phyloP scores from a whole-genome alignment of 2,113 vertebrate genomes.

The Falcunculus frontatus region DNA sequence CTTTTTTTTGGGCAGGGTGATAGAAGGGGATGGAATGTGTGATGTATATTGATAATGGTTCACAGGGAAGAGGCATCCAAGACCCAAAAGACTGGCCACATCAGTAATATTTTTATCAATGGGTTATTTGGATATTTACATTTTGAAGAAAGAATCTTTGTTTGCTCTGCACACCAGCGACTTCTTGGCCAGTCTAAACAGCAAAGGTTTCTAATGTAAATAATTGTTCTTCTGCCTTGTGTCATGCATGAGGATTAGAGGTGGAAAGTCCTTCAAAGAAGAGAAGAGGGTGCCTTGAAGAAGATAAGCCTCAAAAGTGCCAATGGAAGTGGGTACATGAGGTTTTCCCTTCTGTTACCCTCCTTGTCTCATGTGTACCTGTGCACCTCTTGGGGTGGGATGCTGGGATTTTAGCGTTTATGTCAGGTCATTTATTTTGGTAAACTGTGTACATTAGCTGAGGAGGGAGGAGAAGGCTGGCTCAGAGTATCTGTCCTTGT shows the following conservation, averaged over 20 bases:
- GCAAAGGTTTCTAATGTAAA: constrained; percentile 31
- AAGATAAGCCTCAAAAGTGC: background rate
- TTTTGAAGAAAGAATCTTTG: background rate
- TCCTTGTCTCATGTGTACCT: rapidly evolving
- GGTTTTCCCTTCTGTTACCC: rapidly evolving
- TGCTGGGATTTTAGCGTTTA: background rate
- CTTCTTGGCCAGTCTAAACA: constrained; percentile 38
- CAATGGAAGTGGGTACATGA: background rate
- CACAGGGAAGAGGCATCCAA: background rate
- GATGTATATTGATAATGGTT: background rate
- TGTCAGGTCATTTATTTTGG: background rate
- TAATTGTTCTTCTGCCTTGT: constrained; percentile 11
- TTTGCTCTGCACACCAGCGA: background rate
- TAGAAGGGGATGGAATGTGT: background rate
- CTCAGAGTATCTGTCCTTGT: background rate
- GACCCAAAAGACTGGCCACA: background rate
- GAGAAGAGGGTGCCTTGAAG: background rate
- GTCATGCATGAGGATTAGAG: background rate
- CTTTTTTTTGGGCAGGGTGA: background rate
- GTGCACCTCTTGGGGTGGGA: background rate
- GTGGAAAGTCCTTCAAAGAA: background rate
- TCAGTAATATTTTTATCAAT: constrained; percentile 10
- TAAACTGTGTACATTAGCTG: background rate
- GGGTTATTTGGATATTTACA: constrained; percentile 29
- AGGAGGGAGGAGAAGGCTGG: background rate